Percentiles rank a stretch among this genome's conserved stretches.
Conservation (phyloP, 2,113 vertebrate species). For the Alces alces region DNA sequence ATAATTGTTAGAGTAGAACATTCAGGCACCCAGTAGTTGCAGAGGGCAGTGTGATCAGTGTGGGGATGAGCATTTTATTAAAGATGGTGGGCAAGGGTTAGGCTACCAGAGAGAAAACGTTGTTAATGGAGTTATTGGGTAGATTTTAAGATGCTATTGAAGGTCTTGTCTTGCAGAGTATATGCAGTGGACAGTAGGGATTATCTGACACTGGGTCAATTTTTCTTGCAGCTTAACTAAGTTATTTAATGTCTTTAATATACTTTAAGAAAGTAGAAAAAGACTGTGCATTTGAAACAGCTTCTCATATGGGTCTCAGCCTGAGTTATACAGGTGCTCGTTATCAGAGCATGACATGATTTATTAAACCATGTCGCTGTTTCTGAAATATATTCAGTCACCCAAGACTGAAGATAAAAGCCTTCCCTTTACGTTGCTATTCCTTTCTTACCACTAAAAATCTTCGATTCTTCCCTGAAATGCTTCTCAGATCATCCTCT, state of each 20-base stretch:
- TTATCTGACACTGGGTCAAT: neutral
- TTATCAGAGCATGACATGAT: neutral
- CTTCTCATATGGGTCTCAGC: neutral
- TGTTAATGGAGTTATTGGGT: neutral
- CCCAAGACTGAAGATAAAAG: neutral
- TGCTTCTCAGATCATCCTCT: neutral
- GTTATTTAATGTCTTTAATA: neutral
- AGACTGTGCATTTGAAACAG: neutral
- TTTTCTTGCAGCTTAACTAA: neutral
- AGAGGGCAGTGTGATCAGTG: neutral
- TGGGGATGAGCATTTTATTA: neutral
- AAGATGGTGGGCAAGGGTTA: neutral
- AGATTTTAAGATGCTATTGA: slow-evolving; percentile 37
- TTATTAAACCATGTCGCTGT: neutral
- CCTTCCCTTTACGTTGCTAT: neutral
- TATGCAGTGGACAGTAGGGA: neutral
- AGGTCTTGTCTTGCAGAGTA: neutral
- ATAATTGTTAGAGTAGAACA: neutral
- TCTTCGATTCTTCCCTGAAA: neutral
- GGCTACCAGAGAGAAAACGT: neutral
- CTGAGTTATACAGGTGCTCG: neutral
- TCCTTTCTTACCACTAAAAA: neutral
- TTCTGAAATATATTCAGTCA: neutral
- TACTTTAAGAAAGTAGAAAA: neutral
- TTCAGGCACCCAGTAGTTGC: neutral